These are phyloP conservation scores for Dryobota labecula DNA, from an alignment of 2,888 invertebrate species.

Conservation along the genomic window DNA sequence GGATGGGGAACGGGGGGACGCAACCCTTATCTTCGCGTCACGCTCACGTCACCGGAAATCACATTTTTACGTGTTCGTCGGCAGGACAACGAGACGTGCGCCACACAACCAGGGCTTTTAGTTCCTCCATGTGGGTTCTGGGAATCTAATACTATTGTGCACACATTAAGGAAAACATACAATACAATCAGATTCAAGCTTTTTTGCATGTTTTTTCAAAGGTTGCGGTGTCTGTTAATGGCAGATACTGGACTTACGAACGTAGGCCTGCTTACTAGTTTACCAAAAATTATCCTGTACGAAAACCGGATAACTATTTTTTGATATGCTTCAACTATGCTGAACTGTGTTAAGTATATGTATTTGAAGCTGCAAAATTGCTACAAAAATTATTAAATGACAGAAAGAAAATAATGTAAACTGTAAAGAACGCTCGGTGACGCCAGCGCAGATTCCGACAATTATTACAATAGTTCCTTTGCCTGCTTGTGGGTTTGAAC, in stretches of 20 bases:
- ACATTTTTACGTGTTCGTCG: constrained; percentile 61
- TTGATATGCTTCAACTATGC: background rate
- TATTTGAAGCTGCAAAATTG: background rate
- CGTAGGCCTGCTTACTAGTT: background rate
- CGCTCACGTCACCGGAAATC: constrained; percentile 66
- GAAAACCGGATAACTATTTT: background rate
- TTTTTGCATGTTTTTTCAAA: background rate
- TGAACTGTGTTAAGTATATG: background rate
- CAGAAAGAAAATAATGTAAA: background rate
- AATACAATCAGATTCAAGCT: background rate
- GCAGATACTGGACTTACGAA: background rate
- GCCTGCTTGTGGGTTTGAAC: background rate
- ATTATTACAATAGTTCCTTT: background rate
- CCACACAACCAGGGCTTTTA: constrained; percentile 5
- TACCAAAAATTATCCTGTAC: background rate
- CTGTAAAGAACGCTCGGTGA: background rate
- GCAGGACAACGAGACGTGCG: constrained; percentile 39
- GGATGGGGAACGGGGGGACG: background rate
- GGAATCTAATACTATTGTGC: background rate
- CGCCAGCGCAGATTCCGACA: background rate
- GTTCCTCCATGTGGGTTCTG: background rate
- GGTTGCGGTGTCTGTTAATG: background rate
- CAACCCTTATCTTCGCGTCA: constrained; percentile 62
- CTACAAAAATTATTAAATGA: background rate
- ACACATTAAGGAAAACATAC: background rate